Evolutionary conservation across 2,113 vertebrate genomes (phyloP).

Genomic region (Muntiacus muntjak): DNA sequence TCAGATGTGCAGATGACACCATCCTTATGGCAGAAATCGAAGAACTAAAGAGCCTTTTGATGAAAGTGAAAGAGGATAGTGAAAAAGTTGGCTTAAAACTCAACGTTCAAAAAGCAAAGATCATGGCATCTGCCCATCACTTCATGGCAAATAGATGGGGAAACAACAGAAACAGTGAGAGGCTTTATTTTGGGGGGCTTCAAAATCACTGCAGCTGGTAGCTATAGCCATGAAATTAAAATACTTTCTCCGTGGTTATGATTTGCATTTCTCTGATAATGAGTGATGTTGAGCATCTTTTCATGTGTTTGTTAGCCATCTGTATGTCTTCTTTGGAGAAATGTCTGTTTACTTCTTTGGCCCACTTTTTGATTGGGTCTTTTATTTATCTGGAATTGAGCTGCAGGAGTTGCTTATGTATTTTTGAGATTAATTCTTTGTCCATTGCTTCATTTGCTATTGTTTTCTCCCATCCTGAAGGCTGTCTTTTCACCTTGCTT

Average conservation of each 20-base stretch:
- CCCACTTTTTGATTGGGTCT: no score
- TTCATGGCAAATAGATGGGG: neutral
- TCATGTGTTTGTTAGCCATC: no score
- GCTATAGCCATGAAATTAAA: neutral
- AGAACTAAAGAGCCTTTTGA: neutral
- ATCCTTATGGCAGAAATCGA: neutral
- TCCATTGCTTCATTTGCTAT: no score
- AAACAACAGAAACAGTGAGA: neutral
- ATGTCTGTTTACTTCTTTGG: no score
- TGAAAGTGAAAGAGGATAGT: neutral
- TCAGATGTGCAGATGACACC: neutral
- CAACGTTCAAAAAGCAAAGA: neutral
- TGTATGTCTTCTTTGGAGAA: no score
- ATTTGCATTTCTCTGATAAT: no score
- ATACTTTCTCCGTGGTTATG: neutral
- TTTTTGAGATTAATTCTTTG: no score
- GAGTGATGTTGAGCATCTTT: no score
- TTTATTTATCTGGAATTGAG: no score
- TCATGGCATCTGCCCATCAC: neutral
- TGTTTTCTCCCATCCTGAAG: no score
- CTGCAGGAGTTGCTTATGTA: no score
- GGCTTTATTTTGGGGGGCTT: neutral
- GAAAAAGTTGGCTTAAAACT: neutral
- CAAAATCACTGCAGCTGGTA: neutral
- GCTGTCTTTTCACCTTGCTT: no score